phyloP scores from a whole-genome alignment of 2,888 invertebrate species.

The Nemotelus nigrinus region DNA sequence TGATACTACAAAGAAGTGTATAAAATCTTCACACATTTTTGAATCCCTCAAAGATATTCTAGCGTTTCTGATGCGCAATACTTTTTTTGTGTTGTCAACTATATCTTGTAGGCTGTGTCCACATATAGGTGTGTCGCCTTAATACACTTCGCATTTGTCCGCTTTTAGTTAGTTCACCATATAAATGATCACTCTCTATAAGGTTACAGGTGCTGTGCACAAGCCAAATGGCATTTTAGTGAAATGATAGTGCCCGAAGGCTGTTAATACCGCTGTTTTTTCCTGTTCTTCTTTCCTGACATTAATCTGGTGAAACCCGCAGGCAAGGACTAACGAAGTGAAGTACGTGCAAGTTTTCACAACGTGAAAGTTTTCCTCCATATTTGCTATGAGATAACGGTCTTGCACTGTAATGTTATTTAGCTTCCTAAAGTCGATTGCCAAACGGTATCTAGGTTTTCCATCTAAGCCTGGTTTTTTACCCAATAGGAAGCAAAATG shows the following conservation, averaged over 20 bases:
- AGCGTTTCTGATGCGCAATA: no score
- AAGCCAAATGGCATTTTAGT: not conserved
- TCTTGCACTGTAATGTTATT: not conserved
- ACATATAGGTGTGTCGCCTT: not conserved
- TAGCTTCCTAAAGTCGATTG: constrained; percentile 3
- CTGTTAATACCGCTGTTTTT: not conserved
- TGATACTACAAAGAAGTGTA: no score
- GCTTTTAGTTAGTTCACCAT: not conserved
- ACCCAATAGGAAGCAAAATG: no score
- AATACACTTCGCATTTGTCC: not conserved
- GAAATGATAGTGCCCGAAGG: constrained; percentile 6
- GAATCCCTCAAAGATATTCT: no score
- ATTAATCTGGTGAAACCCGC: not conserved
- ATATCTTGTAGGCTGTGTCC: constrained; percentile 1
- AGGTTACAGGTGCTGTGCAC: not conserved
- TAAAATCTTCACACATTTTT: no score
- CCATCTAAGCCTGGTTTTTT: no score
- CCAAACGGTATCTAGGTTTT: not conserved
- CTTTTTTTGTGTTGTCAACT: no score
- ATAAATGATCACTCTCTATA: not conserved
- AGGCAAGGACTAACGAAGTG: not conserved
- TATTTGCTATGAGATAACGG: not conserved
- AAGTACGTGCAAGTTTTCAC: not conserved
- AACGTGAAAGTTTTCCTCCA: not conserved
- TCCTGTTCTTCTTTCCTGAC: not conserved